phyloP scores from a whole-genome alignment of 2,797 vertebrate genomes.

The Echiichthys vipera region DNA sequence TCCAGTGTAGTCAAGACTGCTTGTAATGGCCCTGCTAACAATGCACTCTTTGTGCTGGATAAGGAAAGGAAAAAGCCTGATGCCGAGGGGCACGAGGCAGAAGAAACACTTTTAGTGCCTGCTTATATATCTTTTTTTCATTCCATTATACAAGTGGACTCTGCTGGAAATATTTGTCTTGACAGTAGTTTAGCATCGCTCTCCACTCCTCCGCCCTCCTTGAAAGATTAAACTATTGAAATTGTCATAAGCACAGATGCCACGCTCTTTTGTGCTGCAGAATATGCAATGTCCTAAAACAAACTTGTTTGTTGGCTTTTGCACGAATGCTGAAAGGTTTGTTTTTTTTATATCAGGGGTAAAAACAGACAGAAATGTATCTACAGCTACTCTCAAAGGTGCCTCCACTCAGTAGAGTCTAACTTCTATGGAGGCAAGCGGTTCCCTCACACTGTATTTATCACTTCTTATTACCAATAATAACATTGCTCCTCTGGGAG shows the following conservation, averaged over 20 bases:
- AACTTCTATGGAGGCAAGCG: slow-evolving; percentile 60
- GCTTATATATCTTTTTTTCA: slow-evolving; percentile 72
- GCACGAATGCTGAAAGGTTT: slow-evolving; percentile 46
- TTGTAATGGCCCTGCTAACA: slow-evolving; percentile 95
- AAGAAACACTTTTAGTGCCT: slow-evolving; percentile 88
- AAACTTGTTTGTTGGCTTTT: slow-evolving; percentile 45
- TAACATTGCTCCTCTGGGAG: slow-evolving; percentile 85
- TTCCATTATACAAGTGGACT: slow-evolving; percentile 89
- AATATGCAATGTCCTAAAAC: slow-evolving; percentile 52
- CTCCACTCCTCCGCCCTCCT: slow-evolving; percentile 62
- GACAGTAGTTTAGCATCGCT: slow-evolving; percentile 89
- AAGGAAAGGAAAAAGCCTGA: slow-evolving; percentile 92
- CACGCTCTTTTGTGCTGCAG: slow-evolving; percentile 59
- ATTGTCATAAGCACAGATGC: slow-evolving; percentile 85
- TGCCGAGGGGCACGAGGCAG: slow-evolving; percentile 84
- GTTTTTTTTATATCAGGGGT: slow-evolving; percentile 15
- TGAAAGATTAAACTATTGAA: slow-evolving; percentile 87
- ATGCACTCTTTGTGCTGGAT: slow-evolving; percentile 96
- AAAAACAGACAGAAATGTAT: slow-evolving; percentile 42
- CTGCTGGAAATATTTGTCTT: slow-evolving; percentile 92
- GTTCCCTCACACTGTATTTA: slow-evolving; percentile 81
- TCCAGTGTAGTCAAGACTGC: slow-evolving; percentile 87
- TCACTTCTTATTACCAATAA: slow-evolving; percentile 87
- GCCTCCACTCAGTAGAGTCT: slow-evolving; percentile 51
- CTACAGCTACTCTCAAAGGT: slow-evolving; percentile 54